These are phyloP conservation scores for Monodelphis domestica DNA, from an alignment of 2,797 vertebrate genomes.

Conservation along the genomic window DNA sequence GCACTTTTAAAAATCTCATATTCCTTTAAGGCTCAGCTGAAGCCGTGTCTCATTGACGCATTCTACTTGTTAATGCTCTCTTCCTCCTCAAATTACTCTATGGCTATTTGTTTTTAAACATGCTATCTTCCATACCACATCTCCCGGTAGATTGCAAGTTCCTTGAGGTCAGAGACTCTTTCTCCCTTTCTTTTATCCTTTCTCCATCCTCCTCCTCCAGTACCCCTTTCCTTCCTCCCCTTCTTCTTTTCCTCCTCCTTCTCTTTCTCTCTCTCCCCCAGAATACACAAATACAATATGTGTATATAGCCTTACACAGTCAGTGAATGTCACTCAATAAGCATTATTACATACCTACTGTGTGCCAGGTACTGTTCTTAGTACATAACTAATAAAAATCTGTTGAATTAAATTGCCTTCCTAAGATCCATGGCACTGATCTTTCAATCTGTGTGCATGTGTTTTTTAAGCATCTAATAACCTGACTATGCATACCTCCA, in stretches of 20 bases:
- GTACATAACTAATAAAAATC: neutral
- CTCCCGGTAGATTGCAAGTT: neutral
- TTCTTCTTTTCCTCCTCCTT: fast-evolving
- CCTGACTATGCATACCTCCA: neutral
- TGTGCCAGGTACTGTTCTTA: neutral
- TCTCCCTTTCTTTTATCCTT: neutral
- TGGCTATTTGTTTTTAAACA: neutral
- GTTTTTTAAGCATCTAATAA: conserved; percentile 5
- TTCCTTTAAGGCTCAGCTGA: neutral
- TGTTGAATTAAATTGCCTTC: neutral
- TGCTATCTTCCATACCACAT: neutral
- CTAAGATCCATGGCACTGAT: neutral
- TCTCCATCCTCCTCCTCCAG: no score
- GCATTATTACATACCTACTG: neutral
- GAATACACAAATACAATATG: neutral
- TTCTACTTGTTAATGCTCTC: neutral
- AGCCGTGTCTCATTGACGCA: neutral
- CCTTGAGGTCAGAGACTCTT: neutral
- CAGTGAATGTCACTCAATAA: neutral
- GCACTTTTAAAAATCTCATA: neutral
- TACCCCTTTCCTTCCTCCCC: neutral
- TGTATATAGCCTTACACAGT: neutral
- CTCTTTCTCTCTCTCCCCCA: neutral
- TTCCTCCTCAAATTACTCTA: neutral
- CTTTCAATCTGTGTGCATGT: neutral